Base-by-base conservation (phyloP, 2,113 vertebrate genomes). In the Eurypyga helias region DNA sequence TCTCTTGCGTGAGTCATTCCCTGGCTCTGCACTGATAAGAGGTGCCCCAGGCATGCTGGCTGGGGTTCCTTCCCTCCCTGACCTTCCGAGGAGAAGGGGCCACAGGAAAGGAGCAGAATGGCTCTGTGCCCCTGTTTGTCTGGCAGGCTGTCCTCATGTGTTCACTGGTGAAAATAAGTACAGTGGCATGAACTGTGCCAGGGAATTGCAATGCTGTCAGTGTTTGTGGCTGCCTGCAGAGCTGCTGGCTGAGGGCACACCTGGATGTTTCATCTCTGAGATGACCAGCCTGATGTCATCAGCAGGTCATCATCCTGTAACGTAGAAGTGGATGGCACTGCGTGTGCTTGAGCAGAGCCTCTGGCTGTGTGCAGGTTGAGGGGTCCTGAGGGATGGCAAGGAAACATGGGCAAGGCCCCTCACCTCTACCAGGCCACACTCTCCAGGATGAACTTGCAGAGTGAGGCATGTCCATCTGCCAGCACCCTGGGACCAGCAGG, bases 311-410 rank as follows among this genome's bases (percentile, higher is more conserved):
- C 79, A 41, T 23, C 61, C 8, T 38, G 28, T 46, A 60, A 34
- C 2, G 0, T 1, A 13, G 26, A 3, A 45, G 28, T 4, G 62
- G 54, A 20, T 5, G 13, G 15, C 6, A 16, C 21, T 0, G 2
- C 2, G 15, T 24, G 17, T 1, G 1, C 13, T 7, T 33, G 33
- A 57, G 60, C 49, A 48, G 45, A 89, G 45, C 51, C 1, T 26
- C 54, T 29, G 33, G 2, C 10, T 2, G 2, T 41, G 26, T 11
- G 49, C 10, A 6, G n/a, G 6, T 9, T 5, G 13, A 9, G 17
- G 18, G 2, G 6, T 38, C 17, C 31, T 20, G 52, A 17, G 34
- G 31, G 17, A 9, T 1, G 11, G 8, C 1, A 11, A 26, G n/a
- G 45, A 71, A 61, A 55, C 1, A 3, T 2, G 4, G 20, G 24